Conservation (phyloP, 2,888 invertebrate genomes). For the Erebia epiphron region DNA sequence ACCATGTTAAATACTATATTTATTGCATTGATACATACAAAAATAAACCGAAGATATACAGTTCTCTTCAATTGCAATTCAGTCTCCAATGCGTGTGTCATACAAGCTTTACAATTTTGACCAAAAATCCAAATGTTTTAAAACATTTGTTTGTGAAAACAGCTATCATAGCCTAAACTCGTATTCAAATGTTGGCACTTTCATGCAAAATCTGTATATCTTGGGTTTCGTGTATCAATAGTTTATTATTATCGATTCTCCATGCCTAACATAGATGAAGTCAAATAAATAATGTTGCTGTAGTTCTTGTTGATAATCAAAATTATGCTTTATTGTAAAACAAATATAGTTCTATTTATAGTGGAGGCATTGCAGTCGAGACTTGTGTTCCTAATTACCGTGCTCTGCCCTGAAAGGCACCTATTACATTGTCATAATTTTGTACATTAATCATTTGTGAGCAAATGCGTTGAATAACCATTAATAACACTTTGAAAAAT, state of each 20-base stretch:
- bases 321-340: constrained; percentile 73
- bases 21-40: constrained; percentile 10
- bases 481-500: too few relatives aligned
- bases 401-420: constrained; percentile 28
- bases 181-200: neutral
- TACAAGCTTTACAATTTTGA: too few relatives aligned
- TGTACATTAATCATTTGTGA: too few relatives aligned
- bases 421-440: constrained; percentile 12
- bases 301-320: constrained; percentile 73
- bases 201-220: neutral
- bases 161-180: neutral
- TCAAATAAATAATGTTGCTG: constrained; percentile 71
- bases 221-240: constrained; percentile 9
- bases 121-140: too few relatives aligned
- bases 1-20: constrained; percentile 40
- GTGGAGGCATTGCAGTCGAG: constrained; percentile 57
- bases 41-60: constrained; percentile 14
- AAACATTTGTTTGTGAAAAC: too few relatives aligned
- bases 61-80: neutral
- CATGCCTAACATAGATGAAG: constrained; percentile 65
- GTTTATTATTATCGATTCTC: constrained; percentile 60
- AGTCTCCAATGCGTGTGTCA: neutral
- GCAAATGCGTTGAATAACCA: too few relatives aligned
- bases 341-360: constrained; percentile 71
- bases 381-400: constrained; percentile 64